These are phyloP conservation scores for Podiceps cristatus DNA, from an alignment of 2,113 vertebrate species.

Conservation along the genomic window DNA sequence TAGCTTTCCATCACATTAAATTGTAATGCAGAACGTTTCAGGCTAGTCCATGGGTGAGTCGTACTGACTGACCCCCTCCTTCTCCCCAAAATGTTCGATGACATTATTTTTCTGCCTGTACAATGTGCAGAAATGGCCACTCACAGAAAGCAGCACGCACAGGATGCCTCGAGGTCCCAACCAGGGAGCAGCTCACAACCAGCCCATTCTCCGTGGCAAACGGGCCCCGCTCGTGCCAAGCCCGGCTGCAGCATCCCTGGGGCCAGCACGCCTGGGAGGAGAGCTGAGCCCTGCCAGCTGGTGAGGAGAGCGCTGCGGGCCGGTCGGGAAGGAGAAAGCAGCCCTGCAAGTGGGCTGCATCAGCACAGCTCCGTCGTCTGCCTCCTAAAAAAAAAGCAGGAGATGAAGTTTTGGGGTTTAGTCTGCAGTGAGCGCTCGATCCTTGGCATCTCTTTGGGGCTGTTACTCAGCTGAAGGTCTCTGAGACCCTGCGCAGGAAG, in stretches of 20 bases:
- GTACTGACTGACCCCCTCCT: not conserved
- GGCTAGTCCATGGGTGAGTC: not conserved
- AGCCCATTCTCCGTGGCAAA: fast-evolving
- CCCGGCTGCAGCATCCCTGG: not conserved
- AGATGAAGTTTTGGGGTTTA: not conserved
- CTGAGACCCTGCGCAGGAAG: not conserved
- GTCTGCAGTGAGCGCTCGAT: fast-evolving
- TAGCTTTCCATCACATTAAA: not conserved
- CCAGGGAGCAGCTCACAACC: not conserved
- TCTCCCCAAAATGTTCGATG: not conserved
- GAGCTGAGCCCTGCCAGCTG: not conserved
- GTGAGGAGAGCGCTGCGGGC: not conserved
- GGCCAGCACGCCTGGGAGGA: not conserved
- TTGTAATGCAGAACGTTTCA: not conserved
- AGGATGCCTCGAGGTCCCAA: not conserved
- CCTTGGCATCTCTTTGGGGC: not conserved
- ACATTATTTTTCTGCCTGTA: not conserved
- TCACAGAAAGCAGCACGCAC: not conserved
- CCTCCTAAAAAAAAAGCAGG: not conserved
- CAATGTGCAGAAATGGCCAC: not conserved
- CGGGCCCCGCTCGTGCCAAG: fast-evolving
- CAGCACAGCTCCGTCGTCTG: not conserved
- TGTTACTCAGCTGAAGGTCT: not conserved
- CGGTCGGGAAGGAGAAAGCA: not conserved
- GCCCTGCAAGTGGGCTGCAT: not conserved